These are phyloP conservation scores for Rhabdomys pumilio DNA, from an alignment of 2,797 vertebrate genomes.

Conservation along the genomic window DNA sequence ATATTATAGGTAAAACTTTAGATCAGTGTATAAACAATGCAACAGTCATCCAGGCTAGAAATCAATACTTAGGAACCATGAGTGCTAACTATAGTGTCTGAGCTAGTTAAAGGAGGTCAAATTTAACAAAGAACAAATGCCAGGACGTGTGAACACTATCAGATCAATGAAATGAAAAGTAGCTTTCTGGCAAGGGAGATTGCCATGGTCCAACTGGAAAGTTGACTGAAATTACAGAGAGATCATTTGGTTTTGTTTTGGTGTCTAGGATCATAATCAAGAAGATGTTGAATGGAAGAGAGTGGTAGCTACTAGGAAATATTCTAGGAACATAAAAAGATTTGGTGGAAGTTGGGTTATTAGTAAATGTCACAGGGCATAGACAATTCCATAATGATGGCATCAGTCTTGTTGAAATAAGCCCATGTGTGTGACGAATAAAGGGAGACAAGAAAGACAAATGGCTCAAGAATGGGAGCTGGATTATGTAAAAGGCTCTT, in stretches of 20 bases:
- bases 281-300: background rate
- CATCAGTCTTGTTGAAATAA: background rate
- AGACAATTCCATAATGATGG: background rate
- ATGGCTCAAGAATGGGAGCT: background rate
- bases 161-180: background rate
- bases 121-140: background rate
- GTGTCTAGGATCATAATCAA: background rate
- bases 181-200: fast-evolving
- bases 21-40: background rate
- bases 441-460: background rate
- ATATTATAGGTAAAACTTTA: background rate
- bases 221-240: background rate
- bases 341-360: background rate
- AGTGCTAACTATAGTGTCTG: background rate
- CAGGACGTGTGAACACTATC: background rate
- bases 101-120: background rate
- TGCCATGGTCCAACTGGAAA: background rate
- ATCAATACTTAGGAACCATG: background rate
- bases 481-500: background rate
- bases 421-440: background rate
- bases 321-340: background rate
- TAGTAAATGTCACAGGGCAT: background rate
- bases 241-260: background rate
- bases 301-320: background rate
- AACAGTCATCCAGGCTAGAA: background rate